Conservation (phyloP, 2,888 invertebrate species). For the Lithosia quadra region DNA sequence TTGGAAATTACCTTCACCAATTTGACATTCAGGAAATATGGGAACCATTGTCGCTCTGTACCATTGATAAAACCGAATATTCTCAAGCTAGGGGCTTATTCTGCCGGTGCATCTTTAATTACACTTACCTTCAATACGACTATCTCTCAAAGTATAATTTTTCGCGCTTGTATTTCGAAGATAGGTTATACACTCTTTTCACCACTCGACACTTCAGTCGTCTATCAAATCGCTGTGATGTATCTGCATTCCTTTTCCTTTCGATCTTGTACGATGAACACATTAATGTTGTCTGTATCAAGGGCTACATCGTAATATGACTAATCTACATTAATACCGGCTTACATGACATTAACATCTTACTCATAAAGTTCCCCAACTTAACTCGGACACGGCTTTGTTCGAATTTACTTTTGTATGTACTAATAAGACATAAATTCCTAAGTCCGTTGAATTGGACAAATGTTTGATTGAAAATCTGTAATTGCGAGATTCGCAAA, state of each 20-base stretch:
- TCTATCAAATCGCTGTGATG: not conserved
- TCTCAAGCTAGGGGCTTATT: not conserved
- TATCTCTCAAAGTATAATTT: not conserved
- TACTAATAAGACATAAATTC: slow-evolving; percentile 34
- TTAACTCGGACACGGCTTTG: slow-evolving; percentile 36
- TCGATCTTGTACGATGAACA: not conserved
- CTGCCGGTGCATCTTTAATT: not conserved
- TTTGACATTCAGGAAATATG: not conserved
- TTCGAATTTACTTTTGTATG: slow-evolving; percentile 15
- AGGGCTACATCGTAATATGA: slow-evolving; percentile 23
- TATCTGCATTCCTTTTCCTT: slow-evolving; percentile 1
- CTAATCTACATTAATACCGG: slow-evolving; percentile 41
- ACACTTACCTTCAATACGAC: not conserved
- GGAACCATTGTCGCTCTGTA: not conserved
- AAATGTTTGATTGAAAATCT: slow-evolving; percentile 49
- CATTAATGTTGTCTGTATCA: not conserved
- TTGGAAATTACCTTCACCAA: not conserved
- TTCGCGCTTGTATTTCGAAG: not conserved
- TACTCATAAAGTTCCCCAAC: slow-evolving; percentile 44
- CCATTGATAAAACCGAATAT: not conserved
- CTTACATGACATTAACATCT: slow-evolving; percentile 50
- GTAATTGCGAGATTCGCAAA: slow-evolving; percentile 58
- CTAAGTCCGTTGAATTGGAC: slow-evolving; percentile 8
- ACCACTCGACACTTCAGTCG: not conserved
- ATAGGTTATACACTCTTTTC: not conserved